Base-by-base conservation (phyloP, 1,140 invertebrate genomes). In the Drosophila navojoa region DNA sequence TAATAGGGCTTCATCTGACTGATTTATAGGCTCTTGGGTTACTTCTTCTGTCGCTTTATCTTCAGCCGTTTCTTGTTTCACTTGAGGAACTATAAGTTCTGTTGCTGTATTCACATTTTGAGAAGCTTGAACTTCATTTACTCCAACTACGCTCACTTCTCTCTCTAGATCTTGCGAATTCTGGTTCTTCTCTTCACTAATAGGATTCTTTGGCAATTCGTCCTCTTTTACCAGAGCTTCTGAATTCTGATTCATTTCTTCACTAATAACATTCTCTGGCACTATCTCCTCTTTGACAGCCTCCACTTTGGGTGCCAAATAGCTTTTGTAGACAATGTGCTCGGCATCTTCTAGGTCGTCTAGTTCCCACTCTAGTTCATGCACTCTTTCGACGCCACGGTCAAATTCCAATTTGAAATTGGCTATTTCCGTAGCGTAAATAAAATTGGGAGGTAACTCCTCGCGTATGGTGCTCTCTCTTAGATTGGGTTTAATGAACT, bases 381-480 rank as follows among this genome's bases (percentile, higher is more conserved):
- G 87, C 32, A 35, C 44, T 27, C 74, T 75, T 29, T 85, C 74
- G 1, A 75, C 54, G 6, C 70, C 77, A 4, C 87, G 81, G 71
- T 91, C 90, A 16, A 90, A 82, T 10, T 90, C 81, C 50, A 89
- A 50, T 19, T 72, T 82, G 27, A 91, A 90, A 25, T 85, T 90
- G 15, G 76, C 84, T 38, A 91, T 91, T 70, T 91, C 90, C 0
- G 86, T 82, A 10, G 87, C 72, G 53, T 91, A 91, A 40, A 90
- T 76, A 27, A 80, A 91, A 52, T 55, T 76, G 0, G 70, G 40
- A 40, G 85, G 85, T 1, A 86, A 25, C 50, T 90, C 86, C 27
- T 92, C 91, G 0, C 71, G 61, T 10, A 90, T 85, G 5, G 61
- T 71, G n/a, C 75, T 73, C 38, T 91, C 71, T 19, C 68, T 71